Evolutionary conservation across 2,888 invertebrate species (phyloP).

Genomic region (Poecilus cupreus): DNA sequence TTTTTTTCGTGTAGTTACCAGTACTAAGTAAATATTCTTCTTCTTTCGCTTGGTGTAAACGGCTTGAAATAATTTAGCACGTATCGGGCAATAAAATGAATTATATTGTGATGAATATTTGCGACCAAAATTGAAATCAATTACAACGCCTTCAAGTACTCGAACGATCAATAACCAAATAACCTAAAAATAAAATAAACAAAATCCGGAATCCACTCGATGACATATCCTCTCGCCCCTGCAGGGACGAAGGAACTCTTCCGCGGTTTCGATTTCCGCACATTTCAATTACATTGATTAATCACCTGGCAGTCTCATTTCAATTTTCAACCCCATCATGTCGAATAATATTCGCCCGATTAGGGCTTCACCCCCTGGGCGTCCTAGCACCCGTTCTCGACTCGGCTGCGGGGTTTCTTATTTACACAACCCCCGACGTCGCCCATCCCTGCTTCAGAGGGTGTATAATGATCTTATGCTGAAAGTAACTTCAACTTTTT

Average conservation of each 20-base stretch:
- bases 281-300: conserved; percentile 63
- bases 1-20: too few relatives aligned
- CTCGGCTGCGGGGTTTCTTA: conserved; percentile 66
- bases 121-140: too few relatives aligned
- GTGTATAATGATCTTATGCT: conserved; percentile 68
- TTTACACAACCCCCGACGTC: conserved; percentile 65
- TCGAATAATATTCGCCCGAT: conserved; percentile 41
- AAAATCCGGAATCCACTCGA: too few relatives aligned
- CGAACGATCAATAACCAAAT: too few relatives aligned
- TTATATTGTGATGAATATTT: too few relatives aligned
- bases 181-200: background rate
- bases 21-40: too few relatives aligned
- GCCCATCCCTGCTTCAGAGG: conserved; percentile 45
- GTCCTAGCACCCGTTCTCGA: background rate
- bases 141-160: too few relatives aligned
- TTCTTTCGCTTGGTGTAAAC: too few relatives aligned
- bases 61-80: too few relatives aligned
- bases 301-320: conserved; percentile 64
- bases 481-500: conserved; percentile 69
- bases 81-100: too few relatives aligned
- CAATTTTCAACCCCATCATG: conserved; percentile 64
- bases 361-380: conserved; percentile 11
- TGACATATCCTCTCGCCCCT: too few relatives aligned
- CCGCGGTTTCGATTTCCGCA: background rate
- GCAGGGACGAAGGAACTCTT: too few relatives aligned